These are phyloP conservation scores for Gallinago jamesoni DNA, from an alignment of 2,113 vertebrate species.

Conservation along the genomic window DNA sequence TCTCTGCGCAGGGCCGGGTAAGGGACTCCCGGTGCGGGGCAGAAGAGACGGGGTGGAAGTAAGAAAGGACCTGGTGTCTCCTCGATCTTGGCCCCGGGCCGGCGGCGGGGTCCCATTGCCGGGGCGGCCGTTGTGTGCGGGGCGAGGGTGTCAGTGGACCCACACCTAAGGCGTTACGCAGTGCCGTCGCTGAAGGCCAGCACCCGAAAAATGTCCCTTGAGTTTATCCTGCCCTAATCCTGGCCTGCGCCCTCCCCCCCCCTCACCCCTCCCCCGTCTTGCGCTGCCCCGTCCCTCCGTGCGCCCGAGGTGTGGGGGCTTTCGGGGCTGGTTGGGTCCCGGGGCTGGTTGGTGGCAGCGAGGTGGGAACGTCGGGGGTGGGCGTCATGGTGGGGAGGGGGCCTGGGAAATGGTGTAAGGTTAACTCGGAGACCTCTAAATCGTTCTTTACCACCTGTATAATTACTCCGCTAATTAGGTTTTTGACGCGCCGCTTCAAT, in stretches of 20 bases:
- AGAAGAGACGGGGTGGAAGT: no score
- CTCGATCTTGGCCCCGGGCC: neutral
- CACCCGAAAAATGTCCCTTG: neutral
- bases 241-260: neutral
- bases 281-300: neutral
- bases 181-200: neutral
- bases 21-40: neutral
- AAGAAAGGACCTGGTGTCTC: neutral
- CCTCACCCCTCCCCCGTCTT: no score
- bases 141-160: neutral
- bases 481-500: slow-evolving; percentile 83
- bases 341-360: neutral
- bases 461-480: slow-evolving; percentile 92
- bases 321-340: neutral
- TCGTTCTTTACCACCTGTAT: slow-evolving; percentile 91
- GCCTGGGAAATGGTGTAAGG: slow-evolving; percentile 63
- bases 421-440: slow-evolving; percentile 81
- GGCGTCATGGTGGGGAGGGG: neutral
- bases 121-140: neutral
- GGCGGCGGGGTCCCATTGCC: no score
- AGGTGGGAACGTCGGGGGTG: neutral
- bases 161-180: neutral
- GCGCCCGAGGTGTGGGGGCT: neutral
- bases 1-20: neutral
- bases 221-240: neutral